Base-by-base conservation (phyloP, 2,888 invertebrate species). In the Sarcophaga caerulescens region DNA sequence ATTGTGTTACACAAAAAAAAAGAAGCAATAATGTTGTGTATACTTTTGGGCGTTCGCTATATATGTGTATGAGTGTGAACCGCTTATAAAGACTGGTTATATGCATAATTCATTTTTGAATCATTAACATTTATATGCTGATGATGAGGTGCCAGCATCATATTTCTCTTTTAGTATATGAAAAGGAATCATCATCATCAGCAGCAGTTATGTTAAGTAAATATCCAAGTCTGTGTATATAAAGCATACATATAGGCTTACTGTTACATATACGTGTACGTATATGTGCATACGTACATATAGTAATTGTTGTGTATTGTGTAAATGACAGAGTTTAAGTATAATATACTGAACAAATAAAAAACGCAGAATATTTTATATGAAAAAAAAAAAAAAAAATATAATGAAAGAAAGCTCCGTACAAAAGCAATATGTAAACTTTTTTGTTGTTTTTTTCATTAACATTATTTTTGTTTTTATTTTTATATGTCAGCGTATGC, bases 101-200 rank as follows among this genome's bases (percentile, higher is more conserved):
- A 74, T 74, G 66, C 78, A 84, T 86, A 78, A 86, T 86, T 86
- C 84, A 86, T 81, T 74, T 47, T 81, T 81, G 78, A 81, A 85
- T 88, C 89, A 89, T 88, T 89, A 89, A 89, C 88, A 88, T 88
- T 87, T 88, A 88, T 85, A 86, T 82, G 80, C 87, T 87, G 87
- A 87, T 88, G 84, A 87, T 87, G 88, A 82, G 81, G 84, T 85
- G 84, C 80, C 86, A 86, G 81, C 74, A 68, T 78, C 66, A 77
- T 73, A 62, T 70, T 47, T 77, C 69, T 81, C 63, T 23, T 8
- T 44, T 60, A 66, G 65, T 75, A 57, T 11, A 70, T 81, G 57
- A 70, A 52, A 60, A 70, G n/a, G 12, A 35, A 35, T 35, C 35
- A 35, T 35, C 35, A 35, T 8, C 35, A 35, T n/a, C 47, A 19